phyloP scores from a whole-genome alignment of 2,113 vertebrate species.

The Podarcis cretensis region DNA sequence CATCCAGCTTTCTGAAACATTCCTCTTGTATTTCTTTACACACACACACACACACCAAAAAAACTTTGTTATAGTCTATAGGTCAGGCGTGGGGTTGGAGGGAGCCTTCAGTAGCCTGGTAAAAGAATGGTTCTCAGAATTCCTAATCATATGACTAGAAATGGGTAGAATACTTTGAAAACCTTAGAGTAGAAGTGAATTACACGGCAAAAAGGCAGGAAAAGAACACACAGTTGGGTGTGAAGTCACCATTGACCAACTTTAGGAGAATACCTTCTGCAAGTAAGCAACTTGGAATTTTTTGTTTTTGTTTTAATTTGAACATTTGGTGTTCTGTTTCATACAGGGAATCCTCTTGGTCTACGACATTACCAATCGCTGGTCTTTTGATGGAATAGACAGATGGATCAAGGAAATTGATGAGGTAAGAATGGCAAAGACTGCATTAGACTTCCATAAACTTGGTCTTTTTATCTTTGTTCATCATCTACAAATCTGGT shows the following conservation, averaged over 20 bases:
- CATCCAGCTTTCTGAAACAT: not conserved
- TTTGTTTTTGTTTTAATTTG: not conserved
- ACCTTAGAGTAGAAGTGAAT: not conserved
- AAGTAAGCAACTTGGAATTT: not conserved
- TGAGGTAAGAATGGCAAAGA: constrained; percentile 80
- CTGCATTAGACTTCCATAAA: not conserved
- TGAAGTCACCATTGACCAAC: not conserved
- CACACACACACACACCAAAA: too few species aligned
- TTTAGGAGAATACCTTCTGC: not conserved
- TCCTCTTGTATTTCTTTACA: not conserved
- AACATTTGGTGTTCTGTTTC: constrained; percentile 24
- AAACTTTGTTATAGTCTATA: too few species aligned
- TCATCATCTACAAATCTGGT: not conserved
- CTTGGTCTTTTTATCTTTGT: not conserved
- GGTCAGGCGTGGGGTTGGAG: not conserved
- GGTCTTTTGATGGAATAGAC: constrained; percentile 98
- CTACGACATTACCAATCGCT: constrained; percentile 97
- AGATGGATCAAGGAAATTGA: constrained; percentile 99
- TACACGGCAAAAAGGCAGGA: not conserved
- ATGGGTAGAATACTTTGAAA: not conserved
- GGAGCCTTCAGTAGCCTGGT: not conserved
- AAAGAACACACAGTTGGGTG: not conserved
- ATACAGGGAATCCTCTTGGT: constrained; percentile 95
- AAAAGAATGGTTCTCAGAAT: not conserved
- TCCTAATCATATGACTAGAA: not conserved